Conservation (phyloP, 2,888 invertebrate genomes). For the Sminthurides aquaticus region DNA sequence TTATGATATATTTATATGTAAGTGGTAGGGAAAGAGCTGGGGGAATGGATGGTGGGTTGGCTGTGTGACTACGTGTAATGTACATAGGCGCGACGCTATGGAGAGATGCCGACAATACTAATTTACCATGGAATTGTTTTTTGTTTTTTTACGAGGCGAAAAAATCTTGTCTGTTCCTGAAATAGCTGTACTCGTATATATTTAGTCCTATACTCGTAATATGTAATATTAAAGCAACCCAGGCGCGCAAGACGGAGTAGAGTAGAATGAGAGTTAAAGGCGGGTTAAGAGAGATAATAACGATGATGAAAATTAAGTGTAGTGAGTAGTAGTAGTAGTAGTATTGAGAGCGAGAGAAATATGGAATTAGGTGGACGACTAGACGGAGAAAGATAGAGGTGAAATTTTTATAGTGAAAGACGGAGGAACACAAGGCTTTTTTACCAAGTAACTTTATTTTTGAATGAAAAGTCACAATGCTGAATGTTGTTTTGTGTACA, state of each 20-base stretch:
- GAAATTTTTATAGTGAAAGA: background rate
- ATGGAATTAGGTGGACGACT: no score
- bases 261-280: background rate
- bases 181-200: background rate
- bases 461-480: background rate
- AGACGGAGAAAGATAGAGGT: no score
- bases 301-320: background rate
- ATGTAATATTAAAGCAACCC: background rate
- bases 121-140: slow-evolving; percentile 1
- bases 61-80: no score
- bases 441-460: background rate
- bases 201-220: background rate
- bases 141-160: slow-evolving; percentile 6
- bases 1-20: background rate
- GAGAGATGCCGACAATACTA: background rate
- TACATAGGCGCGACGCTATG: background rate
- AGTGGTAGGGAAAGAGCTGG: background rate
- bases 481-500: background rate
- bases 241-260: background rate
- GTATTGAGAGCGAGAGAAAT: no score
- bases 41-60: background rate
- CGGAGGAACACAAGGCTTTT: background rate
- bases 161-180: slow-evolving; percentile 25
- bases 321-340: no score
- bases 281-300: background rate